phyloP scores from a whole-genome alignment of 2,797 vertebrate species.

The Benthosema pterotum region DNA sequence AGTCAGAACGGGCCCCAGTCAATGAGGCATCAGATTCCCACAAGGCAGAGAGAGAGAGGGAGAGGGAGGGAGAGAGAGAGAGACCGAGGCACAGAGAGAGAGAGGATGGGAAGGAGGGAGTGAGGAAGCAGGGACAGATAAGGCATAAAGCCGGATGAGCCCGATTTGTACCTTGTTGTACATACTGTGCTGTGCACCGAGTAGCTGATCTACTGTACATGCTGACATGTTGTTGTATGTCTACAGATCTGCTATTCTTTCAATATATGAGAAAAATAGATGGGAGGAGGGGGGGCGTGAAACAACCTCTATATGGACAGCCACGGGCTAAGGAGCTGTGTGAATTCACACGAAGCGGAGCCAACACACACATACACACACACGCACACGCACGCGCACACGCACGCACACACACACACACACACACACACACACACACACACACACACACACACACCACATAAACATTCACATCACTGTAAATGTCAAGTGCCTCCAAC shows the following conservation, averaged over 20 bases:
- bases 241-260: too few species aligned
- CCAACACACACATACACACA: constrained; percentile 2
- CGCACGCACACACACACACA: too few species aligned
- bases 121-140: too few species aligned
- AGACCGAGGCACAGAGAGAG: constrained; percentile 9
- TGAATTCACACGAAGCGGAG: constrained; percentile 36
- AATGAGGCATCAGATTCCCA: constrained; percentile 61
- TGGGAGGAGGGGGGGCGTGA: constrained; percentile 34
- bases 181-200: too few species aligned
- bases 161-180: too few species aligned
- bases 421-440: too few species aligned
- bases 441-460: constrained; percentile 17
- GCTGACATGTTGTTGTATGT: too few species aligned
- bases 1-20: constrained; percentile 73
- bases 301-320: constrained; percentile 40
- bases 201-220: too few species aligned
- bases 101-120: neutral
- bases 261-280: neutral
- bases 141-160: neutral
- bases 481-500: constrained; percentile 30
- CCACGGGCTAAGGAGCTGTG: constrained; percentile 33
- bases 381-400: too few species aligned
- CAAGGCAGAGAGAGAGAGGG: constrained; percentile 5
- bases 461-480: constrained; percentile 35
- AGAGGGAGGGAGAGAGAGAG: constrained; percentile 11